Base-by-base conservation (phyloP, 1,140 invertebrate genomes). In the Micrasema longulum region DNA sequence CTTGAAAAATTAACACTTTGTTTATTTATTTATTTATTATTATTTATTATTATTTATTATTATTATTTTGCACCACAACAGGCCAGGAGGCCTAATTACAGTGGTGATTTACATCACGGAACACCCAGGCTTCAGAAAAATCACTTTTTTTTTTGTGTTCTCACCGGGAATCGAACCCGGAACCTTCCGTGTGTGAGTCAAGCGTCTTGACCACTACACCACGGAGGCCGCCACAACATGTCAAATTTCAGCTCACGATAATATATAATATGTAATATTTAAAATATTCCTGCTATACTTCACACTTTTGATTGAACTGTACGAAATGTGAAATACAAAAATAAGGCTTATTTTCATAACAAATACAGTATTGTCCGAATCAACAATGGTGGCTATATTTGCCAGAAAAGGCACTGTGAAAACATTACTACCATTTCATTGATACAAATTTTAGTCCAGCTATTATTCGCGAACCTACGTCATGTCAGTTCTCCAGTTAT, bases 331-430 rank as follows among this genome's bases (percentile, higher is more conserved):
- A 60, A 53, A 53, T 53, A 57, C 57, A 63, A 63, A 63, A 63
- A 63, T 63, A 63, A 45, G 38, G 57, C 16, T 69, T 69, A 57
- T 69, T 57, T 57, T 45, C 50, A 57, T 53, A 69, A 69, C 66
- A 69, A 69, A 55, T 69, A 45, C 52, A 10, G 45, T 53, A 60
- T 38, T 69, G 66, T 69, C 38, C 36, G 20, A 20, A 10, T 43
- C 45, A 35, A 55, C 50, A 55, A 69, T 69, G 20, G 66, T 10
- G 16, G 36, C 43, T n/a, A 45, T 69, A 43, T 36, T 57, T 11
- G 14, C 60, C 18, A 57, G 50, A 57, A 57, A 67, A 67, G 60
- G 57, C 66, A n/a, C 35, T 45, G 66, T 43, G 52, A 69, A 67
- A 69, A 69, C 50, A 69, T 55, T 55, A 50, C 31, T 57, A 12